Conservation (phyloP, 2,888 invertebrate species). For the Macrosiphum euphorbiae region DNA sequence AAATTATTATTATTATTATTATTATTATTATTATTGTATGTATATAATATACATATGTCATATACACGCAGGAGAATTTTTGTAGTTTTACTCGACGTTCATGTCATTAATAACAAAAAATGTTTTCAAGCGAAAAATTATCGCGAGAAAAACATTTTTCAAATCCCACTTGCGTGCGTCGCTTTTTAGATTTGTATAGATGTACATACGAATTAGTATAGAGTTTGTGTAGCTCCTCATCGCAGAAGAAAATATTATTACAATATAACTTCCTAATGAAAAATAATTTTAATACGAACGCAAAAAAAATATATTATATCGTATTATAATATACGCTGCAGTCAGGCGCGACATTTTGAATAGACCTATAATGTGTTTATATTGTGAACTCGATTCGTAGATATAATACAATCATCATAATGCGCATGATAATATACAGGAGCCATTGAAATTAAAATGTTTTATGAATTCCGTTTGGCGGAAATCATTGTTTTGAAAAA, state of each 20-base stretch:
- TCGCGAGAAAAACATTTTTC: slow-evolving; percentile 4
- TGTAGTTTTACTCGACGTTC: neutral
- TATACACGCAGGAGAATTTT: neutral
- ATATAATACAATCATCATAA: neutral
- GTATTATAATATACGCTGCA: neutral
- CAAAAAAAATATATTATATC: neutral
- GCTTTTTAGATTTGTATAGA: neutral
- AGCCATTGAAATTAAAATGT: neutral
- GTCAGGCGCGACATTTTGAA: neutral
- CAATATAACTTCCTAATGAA: neutral
- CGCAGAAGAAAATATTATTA: neutral
- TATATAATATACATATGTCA: too few species aligned
- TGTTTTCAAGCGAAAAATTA: neutral
- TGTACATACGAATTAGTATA: neutral
- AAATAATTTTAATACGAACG: neutral
- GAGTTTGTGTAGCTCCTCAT: neutral
- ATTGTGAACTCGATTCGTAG: neutral
- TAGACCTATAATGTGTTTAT: too few species aligned
- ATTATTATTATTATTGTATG: neutral
- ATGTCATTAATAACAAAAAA: neutral
- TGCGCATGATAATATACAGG: neutral
- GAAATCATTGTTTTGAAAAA: neutral
- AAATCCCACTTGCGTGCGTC: neutral
- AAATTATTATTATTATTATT: neutral
- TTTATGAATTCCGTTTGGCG: neutral